Conservation (phyloP, 2,797 vertebrate species). For the Sternotherus odoratus region DNA sequence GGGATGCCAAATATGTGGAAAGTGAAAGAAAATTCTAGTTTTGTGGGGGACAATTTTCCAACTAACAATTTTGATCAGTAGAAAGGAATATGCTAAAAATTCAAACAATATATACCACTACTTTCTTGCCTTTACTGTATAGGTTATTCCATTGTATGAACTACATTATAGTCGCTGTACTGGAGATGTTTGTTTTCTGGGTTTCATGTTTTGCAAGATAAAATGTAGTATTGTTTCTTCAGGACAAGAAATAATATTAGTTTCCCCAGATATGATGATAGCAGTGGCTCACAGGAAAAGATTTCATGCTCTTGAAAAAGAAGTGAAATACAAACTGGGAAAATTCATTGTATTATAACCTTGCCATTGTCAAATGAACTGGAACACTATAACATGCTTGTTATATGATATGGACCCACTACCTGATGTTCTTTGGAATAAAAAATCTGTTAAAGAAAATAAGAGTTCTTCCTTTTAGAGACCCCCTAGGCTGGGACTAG, state of each 20-base stretch:
- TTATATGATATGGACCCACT: background rate
- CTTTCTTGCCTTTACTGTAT: background rate
- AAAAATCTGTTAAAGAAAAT: background rate
- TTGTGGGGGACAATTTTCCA: background rate
- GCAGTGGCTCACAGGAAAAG: background rate
- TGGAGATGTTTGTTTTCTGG: conserved; percentile 20
- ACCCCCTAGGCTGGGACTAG: background rate
- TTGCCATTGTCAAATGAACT: conserved; percentile 5
- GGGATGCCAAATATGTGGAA: background rate
- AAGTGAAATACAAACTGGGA: background rate
- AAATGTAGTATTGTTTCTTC: conserved; percentile 5
- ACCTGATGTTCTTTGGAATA: background rate
- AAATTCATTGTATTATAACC: background rate
- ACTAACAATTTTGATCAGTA: background rate
- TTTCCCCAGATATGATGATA: conserved; percentile 49
- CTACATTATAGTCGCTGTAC: conserved; percentile 7
- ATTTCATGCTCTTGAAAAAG: background rate
- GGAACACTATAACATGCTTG: background rate
- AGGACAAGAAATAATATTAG: conserved; percentile 7
- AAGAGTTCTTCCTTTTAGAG: background rate
- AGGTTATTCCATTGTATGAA: background rate
- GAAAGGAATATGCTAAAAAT: background rate
- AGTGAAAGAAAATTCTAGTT: background rate
- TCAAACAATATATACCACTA: background rate
- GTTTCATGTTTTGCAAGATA: background rate